Evolutionary conservation across 1,140 invertebrate species (phyloP).

Genomic region (Drosophila funebris): DNA sequence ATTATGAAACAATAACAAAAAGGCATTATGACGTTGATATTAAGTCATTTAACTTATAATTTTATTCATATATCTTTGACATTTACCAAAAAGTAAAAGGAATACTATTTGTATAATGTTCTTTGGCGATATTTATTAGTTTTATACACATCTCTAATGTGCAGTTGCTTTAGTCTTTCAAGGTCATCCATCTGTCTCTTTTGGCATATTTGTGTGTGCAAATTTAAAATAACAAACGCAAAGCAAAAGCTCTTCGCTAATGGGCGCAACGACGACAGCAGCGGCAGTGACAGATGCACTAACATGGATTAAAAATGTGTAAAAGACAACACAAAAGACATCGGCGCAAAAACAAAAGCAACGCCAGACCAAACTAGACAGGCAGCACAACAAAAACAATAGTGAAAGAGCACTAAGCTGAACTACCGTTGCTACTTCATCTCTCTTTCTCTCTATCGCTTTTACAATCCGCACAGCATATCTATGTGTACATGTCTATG

Average conservation of each 20-base stretch:
- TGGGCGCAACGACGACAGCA: conserved; percentile 9
- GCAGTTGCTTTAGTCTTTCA: conserved; percentile 15
- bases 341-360: conserved; percentile 25
- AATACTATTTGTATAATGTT: not conserved
- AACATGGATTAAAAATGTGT: conserved; percentile 55
- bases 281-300: conserved; percentile 53
- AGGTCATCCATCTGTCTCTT: conserved; percentile 41
- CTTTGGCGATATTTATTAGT: not conserved
- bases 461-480: not conserved
- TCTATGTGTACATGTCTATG: not conserved
- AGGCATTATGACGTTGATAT: not conserved
- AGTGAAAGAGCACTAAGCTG: conserved; percentile 11
- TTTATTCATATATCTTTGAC: not conserved
- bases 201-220: conserved; percentile 27
- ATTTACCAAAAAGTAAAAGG: not conserved
- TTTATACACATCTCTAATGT: conserved; percentile 1
- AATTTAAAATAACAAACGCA: conserved; percentile 23
- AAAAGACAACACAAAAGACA: conserved; percentile 45
- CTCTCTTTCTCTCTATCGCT: not conserved
- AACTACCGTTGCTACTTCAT: conserved; percentile 15
- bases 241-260: conserved; percentile 29
- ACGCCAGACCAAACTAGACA: conserved; percentile 21
- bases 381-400: conserved; percentile 37
- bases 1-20: conserved; percentile 12
- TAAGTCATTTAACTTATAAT: not conserved